phyloP scores from a whole-genome alignment of 2,113 vertebrate genomes.

The Grus americana region DNA sequence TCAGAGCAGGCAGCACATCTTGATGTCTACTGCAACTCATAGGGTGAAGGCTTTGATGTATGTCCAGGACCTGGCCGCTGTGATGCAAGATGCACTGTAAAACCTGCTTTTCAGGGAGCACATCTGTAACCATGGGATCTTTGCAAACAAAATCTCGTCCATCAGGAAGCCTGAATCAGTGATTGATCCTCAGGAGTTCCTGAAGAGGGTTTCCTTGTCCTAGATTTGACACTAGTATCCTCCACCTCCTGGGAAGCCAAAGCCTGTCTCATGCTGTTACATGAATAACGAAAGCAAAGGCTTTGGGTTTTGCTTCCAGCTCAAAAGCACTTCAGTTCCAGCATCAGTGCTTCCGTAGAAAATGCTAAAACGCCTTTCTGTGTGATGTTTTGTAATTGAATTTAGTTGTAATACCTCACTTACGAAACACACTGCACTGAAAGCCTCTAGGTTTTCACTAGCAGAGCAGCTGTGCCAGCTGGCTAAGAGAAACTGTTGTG shows the following conservation, averaged over 20 bases:
- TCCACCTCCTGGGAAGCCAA: not conserved
- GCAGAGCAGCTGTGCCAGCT: not conserved
- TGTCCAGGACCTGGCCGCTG: not conserved
- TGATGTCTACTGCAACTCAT: conserved; percentile 39
- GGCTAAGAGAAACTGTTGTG: not conserved
- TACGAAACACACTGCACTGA: not conserved
- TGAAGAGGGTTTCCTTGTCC: not conserved
- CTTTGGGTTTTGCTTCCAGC: not conserved
- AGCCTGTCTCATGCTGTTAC: not conserved
- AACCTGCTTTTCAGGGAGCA: conserved; percentile 42
- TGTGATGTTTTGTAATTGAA: not conserved
- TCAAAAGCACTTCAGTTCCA: not conserved
- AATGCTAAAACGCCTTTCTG: not conserved
- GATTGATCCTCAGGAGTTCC: not conserved
- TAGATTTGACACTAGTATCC: not conserved
- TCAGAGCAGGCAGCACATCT: conserved; percentile 49
- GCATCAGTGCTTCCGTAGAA: not conserved
- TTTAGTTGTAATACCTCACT: not conserved
- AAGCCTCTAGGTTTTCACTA: not conserved
- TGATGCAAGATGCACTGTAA: conserved; percentile 20
- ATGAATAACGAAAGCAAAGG: not conserved
- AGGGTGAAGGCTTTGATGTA: conserved; percentile 50
- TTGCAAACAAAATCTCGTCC: not conserved
- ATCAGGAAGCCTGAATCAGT: conserved; percentile 8
- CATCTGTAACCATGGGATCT: not conserved